Evolutionary conservation across 2,113 vertebrate genomes (phyloP).

Genomic region (Xiphophorus maculatus): DNA sequence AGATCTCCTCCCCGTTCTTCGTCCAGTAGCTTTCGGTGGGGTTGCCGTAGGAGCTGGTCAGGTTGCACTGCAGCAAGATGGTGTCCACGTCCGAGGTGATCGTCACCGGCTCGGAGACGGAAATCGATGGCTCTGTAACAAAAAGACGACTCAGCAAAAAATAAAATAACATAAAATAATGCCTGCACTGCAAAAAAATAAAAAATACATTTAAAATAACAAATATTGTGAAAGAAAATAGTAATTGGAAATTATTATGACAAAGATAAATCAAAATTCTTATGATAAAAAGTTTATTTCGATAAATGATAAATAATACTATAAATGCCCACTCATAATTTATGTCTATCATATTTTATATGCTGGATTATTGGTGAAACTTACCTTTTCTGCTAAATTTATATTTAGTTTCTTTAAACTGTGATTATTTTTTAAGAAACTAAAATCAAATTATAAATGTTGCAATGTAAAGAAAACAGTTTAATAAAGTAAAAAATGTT

Average conservation of each 20-base stretch:
- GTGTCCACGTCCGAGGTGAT: slow-evolving; percentile 70
- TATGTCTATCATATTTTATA: neutral
- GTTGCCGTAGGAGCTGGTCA: slow-evolving; percentile 80
- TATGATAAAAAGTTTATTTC: no score
- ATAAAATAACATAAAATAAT: no score
- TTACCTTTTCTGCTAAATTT: neutral
- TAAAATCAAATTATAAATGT: neutral
- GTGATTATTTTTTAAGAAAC: neutral
- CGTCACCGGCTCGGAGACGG: slow-evolving; percentile 82
- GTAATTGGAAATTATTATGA: no score
- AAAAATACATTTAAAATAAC: no score
- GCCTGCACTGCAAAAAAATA: no score
- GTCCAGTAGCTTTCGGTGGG: slow-evolving; percentile 88
- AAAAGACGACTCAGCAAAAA: slow-evolving; percentile 34
- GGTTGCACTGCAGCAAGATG: slow-evolving; percentile 92
- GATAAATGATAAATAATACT: no score
- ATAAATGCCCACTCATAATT: neutral
- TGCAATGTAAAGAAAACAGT: neutral
- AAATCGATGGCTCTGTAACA: slow-evolving; percentile 91
- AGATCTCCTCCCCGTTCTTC: slow-evolving; percentile 91
- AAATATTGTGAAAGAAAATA: no score
- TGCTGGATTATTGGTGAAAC: neutral
- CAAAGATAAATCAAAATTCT: no score
- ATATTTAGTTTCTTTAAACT: neutral
- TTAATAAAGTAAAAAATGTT: neutral